Base-by-base conservation (phyloP, 2,888 invertebrate species). In the Beris morrisii region DNA sequence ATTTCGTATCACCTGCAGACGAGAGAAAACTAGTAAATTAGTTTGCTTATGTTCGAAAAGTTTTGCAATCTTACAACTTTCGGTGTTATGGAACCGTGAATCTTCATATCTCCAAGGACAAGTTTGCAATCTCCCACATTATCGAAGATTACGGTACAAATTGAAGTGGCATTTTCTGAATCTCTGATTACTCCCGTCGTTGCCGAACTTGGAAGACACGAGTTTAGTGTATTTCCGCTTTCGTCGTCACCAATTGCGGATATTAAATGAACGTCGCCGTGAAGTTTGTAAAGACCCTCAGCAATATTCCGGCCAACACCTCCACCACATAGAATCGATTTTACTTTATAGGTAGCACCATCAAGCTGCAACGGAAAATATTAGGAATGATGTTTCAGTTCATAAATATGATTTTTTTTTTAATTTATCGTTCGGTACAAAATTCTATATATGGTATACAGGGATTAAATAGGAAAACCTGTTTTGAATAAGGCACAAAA, bases 261-360 rank as follows among this genome's bases (percentile, higher is more conserved):
- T 48, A 96, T 83, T 53, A 96, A 86, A 30, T 85, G 79, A 0
- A 88, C 85, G 2, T 81, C 71, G 0, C 84, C 84, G 44, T 89
- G 88, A 32, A 96, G 83, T 73, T 90, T 87, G 73, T 85, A 85
- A 59, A 98, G 82, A 22, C 92, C 93, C 74, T 95, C 94, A 2
- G 94, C 93, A 64, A 97, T 84, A 79, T 98, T 98, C 59, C 97
- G 85, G 0, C 89, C 97, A 0, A 98, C 98, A 12, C 98, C 98
- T 11, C 97, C 97, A 6, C 87, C 87, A 66, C 86, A 85, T 73
- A 86, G 85, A 54, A 84, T 82, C 43, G 88, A 86, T 67, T 80
- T 79, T 30, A 90, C 89, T 0, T 81, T 79, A 76, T 93, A 89
- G 0, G 93, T 93, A 69, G 91, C 86, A 32, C 94, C 95, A 75